Evolutionary conservation across 92 coral and sea anemone genomes (phyloP).

Genomic region (Zoanthus sociatus): DNA sequence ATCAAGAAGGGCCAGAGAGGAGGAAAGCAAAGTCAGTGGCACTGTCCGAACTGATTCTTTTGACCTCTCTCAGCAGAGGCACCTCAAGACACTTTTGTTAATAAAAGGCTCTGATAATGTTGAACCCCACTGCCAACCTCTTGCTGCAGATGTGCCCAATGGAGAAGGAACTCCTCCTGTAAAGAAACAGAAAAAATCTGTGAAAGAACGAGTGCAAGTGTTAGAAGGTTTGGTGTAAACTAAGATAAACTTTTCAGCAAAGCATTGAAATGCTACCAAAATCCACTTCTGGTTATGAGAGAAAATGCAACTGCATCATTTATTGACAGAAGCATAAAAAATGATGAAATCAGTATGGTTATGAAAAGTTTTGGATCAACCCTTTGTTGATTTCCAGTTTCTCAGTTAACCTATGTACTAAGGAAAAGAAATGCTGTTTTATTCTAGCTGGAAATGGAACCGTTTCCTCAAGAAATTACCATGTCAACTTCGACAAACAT

Average conservation of each 20-base stretch:
- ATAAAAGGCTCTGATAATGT: too few species aligned
- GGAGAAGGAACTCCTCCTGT: background rate
- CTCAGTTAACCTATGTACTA: conserved; percentile 49
- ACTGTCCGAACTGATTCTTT: too few species aligned
- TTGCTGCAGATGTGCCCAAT: background rate
- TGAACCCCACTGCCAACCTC: too few species aligned
- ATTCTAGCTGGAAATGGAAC: conserved; percentile 60
- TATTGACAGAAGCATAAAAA: background rate
- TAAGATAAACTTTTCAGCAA: conserved; percentile 43
- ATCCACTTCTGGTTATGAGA: background rate
- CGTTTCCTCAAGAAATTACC: conserved; percentile 21
- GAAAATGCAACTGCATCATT: background rate
- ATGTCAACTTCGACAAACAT: background rate
- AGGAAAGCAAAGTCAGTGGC: too few species aligned
- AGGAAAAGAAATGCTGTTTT: conserved; percentile 52
- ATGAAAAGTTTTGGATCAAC: conserved; percentile 49
- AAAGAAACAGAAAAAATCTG: conserved; percentile 6
- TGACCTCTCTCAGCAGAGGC: too few species aligned
- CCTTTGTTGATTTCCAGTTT: conserved; percentile 44
- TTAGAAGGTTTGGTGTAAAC: conserved; percentile 2
- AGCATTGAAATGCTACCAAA: conserved; percentile 47
- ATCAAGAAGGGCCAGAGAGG: too few species aligned
- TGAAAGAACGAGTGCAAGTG: conserved; percentile 22
- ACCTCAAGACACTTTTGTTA: too few species aligned
- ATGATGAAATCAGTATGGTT: conserved; percentile 34